These are phyloP conservation scores for Hybognathus amarus DNA, from an alignment of 2,797 vertebrate genomes.

Conservation along the genomic window DNA sequence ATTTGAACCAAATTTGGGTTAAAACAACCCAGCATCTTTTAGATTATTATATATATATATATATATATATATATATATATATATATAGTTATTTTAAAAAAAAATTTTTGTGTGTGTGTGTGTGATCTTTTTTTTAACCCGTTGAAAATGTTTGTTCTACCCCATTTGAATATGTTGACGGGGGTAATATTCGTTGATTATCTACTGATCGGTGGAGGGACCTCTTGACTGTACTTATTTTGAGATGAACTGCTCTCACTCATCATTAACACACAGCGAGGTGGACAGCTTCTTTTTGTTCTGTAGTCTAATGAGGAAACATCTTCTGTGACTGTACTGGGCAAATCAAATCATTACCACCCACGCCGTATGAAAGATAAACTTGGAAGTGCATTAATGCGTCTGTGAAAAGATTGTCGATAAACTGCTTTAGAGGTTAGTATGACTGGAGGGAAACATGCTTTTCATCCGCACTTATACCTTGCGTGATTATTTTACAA, in stretches of 20 bases:
- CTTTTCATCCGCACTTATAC: neutral
- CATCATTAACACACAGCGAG: slow-evolving; percentile 19
- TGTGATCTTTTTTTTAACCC: no score
- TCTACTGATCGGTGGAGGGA: slow-evolving; percentile 1
- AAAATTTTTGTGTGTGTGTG: no score
- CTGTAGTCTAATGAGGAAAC: slow-evolving; percentile 80
- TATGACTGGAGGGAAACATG: slow-evolving; percentile 58
- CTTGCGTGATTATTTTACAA: neutral
- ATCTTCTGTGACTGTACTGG: slow-evolving; percentile 70
- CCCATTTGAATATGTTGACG: neutral
- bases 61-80: no score
- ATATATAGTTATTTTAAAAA: no score
- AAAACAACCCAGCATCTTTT: no score
- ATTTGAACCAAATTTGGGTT: no score
- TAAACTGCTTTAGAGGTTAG: slow-evolving; percentile 60
- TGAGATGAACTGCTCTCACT: slow-evolving; percentile 9
- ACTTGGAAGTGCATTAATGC: slow-evolving; percentile 74
- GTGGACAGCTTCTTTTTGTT: slow-evolving; percentile 56
- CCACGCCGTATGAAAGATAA: slow-evolving; percentile 83
- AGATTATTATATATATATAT: no score
- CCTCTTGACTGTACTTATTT: neutral
- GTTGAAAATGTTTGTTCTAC: neutral
- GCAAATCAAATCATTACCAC: slow-evolving; percentile 82
- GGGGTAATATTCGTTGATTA: neutral
- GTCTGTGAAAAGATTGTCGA: slow-evolving; percentile 66